A percentile compares a stretch with the other conserved stretches of the same genome.
Evolutionary conservation across 2,888 invertebrate species (phyloP).

Genomic region (Quadriops clusia): DNA sequence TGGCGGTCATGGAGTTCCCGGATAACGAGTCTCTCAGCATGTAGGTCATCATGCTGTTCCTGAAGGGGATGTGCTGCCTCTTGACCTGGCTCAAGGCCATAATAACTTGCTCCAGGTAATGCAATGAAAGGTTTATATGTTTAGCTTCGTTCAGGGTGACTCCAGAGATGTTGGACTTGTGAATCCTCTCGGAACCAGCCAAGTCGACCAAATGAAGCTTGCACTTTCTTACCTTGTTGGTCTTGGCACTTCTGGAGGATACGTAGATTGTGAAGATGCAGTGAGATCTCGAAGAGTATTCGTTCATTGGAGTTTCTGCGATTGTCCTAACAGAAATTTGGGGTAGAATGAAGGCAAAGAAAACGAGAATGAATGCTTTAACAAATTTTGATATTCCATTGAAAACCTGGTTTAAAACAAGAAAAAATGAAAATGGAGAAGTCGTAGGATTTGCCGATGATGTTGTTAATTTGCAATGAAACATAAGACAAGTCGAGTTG

Average conservation of each 20-base stretch:
- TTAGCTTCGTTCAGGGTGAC: slow-evolving; percentile 39
- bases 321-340: slow-evolving; percentile 39
- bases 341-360: no score
- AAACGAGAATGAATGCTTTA: no score
- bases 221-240: slow-evolving; percentile 33
- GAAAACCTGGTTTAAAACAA: no score
- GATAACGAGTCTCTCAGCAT: slow-evolving; percentile 42
- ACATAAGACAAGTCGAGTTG: no score
- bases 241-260: slow-evolving; percentile 28
- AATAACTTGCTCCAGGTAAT: slow-evolving; percentile 43
- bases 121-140: slow-evolving; percentile 43
- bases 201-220: slow-evolving; percentile 44
- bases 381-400: no score
- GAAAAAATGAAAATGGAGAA: no score
- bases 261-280: slow-evolving; percentile 44
- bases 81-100: slow-evolving; percentile 32
- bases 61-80: slow-evolving; percentile 35
- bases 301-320: slow-evolving; percentile 44
- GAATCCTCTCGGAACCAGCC: slow-evolving; percentile 43
- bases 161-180: slow-evolving; percentile 38
- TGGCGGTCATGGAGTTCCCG: slow-evolving; percentile 43
- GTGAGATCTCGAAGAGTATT: slow-evolving; percentile 42
- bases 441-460: no score
- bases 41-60: slow-evolving; percentile 43
- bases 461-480: no score